Evolutionary conservation across 2,888 invertebrate genomes (phyloP), one percentile per base, ranked within the genome.

Genomic region (Scelioninae gen. 1): DNA sequence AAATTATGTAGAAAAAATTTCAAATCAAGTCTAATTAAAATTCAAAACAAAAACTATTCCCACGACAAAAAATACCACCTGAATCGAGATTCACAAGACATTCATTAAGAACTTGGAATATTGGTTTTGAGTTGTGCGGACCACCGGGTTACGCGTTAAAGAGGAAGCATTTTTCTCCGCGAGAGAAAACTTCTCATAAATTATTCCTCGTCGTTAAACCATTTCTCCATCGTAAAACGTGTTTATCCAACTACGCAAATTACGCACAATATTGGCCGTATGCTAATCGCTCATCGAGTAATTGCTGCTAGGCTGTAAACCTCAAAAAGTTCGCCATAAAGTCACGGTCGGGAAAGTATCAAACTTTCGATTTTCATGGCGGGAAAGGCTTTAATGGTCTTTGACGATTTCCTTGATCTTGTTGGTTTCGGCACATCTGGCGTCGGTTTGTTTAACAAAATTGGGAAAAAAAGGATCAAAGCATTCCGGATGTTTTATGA

Each of bases 281-380:
- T 78, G 77, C 77, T 69, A 69, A 63, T 69, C 77, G 63, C 13
- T 77, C 62, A 69, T 68, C 77, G 68, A 31, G 68, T 77, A 77
- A 76, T 76, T 68, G 66, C 62, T 29, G 53, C 32, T 47, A 45
- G 69, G 69, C 63, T 69, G 60, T 78, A 78, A 78, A 78, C 77
- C 69, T 76, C 55, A 63, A 78, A 78, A 78, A 78, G 43, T 78
- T 69, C 15, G 55, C 56, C 55, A 63, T 69, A 78, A 69, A 63
- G 53, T 62, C 45, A 53, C 10, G 75, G 43, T 31, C 55, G 77
- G 62, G 77, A 77, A 77, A 77, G 77, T 77, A 69, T 55, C 47
- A 13, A 69, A 69, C 68, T 68, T 68, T 77, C 62, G 55, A 69
- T 77, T 77, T 77, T 69, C 68, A 60, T 60, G 60, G 8, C 68